Evolutionary conservation across 1,140 invertebrate species (phyloP).

Genomic region (Drosophila punjabiensis): DNA sequence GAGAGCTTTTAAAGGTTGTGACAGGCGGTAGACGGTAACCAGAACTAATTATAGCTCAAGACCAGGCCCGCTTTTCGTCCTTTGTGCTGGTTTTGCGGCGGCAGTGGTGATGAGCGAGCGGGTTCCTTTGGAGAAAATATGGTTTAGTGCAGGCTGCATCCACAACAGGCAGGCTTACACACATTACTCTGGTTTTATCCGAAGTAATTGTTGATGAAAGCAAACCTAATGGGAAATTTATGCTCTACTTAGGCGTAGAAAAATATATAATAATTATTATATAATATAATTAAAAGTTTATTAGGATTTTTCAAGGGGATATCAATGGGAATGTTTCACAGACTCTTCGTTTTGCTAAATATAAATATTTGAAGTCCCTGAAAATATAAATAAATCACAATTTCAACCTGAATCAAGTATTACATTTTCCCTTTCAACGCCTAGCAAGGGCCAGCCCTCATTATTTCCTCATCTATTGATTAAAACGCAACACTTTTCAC

Average conservation of each 20-base stretch:
- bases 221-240: constrained; percentile 26
- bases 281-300: too few species aligned
- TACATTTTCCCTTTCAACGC: constrained; percentile 4
- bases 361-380: not conserved
- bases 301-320: not conserved
- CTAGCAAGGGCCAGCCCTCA: not conserved
- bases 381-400: not conserved
- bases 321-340: not conserved
- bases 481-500: not conserved
- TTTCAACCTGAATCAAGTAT: not conserved
- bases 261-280: not conserved
- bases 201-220: constrained; percentile 29
- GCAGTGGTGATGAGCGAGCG: not conserved
- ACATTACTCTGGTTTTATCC: not conserved
- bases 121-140: constrained; percentile 18
- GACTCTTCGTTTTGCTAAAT: too few species aligned
- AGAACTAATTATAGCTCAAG: constrained; percentile 38
- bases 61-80: not conserved
- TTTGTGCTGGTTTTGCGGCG: constrained; percentile 23
- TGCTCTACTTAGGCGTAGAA: not conserved
- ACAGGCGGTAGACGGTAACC: constrained; percentile 16
- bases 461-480: not conserved
- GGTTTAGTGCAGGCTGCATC: constrained; percentile 10
- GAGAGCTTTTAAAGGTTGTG: not conserved
- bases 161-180: not conserved